Conservation (phyloP, 2,888 invertebrate genomes). For the Merodon equestris region DNA sequence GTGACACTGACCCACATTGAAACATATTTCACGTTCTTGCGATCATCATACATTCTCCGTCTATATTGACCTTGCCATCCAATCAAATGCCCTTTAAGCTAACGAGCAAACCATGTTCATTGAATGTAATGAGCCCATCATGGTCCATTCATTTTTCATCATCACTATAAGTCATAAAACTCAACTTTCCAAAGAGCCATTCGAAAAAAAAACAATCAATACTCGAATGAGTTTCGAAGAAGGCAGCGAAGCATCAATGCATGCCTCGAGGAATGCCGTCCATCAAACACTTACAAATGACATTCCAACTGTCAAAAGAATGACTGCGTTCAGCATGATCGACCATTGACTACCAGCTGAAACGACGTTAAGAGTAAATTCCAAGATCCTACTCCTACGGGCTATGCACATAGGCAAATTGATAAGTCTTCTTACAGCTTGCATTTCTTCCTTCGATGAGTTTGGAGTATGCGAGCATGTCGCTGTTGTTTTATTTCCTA, state of each 20-base stretch:
- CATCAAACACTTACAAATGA: conserved; percentile 2
- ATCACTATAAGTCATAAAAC: too few relatives aligned
- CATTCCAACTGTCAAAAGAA: conserved; percentile 50
- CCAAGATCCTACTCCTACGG: conserved; percentile 14
- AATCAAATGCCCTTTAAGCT: too few relatives aligned
- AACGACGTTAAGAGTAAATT: too few relatives aligned
- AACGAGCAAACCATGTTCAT: too few relatives aligned
- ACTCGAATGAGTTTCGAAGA: conserved; percentile 25
- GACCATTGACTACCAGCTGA: conserved; percentile 38
- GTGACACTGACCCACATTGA: too few relatives aligned
- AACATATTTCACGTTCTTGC: too few relatives aligned
- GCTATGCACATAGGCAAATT: neutral
- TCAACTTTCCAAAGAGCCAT: neutral
- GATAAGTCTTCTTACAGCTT: conserved; percentile 10
- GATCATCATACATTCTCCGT: too few relatives aligned
- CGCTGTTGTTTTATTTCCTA: conserved; percentile 3
- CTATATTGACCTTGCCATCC: too few relatives aligned
- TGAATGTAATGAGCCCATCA: too few relatives aligned
- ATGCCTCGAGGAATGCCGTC: conserved; percentile 6
- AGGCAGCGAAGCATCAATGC: conserved; percentile 52
- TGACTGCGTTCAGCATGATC: conserved; percentile 53
- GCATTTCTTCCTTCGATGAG: conserved; percentile 33
- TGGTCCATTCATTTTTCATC: too few relatives aligned
- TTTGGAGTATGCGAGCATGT: conserved; percentile 1
- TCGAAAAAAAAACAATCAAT: conserved; percentile 29